A percentile compares a stretch with the other conserved stretches of the same genome.
phyloP scores from a whole-genome alignment of 1,140 invertebrate species.

The Macrotrachela quadricornifera region DNA sequence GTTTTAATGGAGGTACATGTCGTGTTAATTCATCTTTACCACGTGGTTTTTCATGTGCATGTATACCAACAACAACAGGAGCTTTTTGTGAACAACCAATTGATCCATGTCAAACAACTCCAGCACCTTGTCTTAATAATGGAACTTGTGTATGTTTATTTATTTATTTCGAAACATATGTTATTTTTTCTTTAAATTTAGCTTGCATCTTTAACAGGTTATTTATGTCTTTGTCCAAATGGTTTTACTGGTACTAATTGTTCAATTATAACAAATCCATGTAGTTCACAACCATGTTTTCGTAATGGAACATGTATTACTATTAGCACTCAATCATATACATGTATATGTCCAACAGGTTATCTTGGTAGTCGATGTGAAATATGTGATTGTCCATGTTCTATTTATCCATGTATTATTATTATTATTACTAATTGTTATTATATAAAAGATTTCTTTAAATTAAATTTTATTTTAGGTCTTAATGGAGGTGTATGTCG shows the following conservation, averaged over 20 bases:
- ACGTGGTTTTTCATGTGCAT: neutral
- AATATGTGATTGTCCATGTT: neutral
- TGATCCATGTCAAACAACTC: neutral
- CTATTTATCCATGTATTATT: too few species aligned
- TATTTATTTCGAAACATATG: neutral
- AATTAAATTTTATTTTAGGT: constrained; percentile 25
- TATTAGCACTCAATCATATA: neutral
- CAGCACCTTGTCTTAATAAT: constrained; percentile 15
- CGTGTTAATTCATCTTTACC: neutral
- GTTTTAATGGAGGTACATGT: constrained; percentile 4
- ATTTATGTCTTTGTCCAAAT: constrained; percentile 10
- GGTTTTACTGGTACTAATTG: constrained; percentile 11
- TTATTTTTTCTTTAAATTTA: neutral
- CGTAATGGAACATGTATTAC: neutral
- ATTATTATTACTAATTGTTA: too few species aligned
- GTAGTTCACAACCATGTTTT: neutral
- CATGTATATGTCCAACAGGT: constrained; percentile 3
- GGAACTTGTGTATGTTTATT: constrained; percentile 12
- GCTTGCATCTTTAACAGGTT: constrained; percentile 5
- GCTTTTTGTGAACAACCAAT: constrained; percentile 1
- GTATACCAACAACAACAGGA: neutral
- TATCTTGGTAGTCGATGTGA: constrained; percentile 2
- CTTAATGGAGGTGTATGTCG: constrained; percentile 17
- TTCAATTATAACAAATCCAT: neutral
- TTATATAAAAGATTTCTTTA: too few species aligned